phyloP scores from a whole-genome alignment of 2,888 invertebrate genomes.

The Sinohyriopsis cumingii region DNA sequence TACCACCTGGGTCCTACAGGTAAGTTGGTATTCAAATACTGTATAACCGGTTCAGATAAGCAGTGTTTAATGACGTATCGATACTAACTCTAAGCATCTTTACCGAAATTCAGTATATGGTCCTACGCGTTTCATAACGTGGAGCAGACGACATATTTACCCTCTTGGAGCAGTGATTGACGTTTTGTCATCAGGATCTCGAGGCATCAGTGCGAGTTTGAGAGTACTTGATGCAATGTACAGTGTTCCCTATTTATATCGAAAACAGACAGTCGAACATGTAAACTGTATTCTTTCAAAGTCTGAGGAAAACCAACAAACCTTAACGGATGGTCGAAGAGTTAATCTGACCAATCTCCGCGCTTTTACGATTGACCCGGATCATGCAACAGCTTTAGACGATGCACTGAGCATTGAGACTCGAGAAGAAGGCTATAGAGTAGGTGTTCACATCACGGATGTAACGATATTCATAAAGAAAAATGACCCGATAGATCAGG shows the following conservation, averaged over 20 bases:
- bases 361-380: conserved; percentile 41
- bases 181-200: conserved; percentile 6
- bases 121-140: conserved; percentile 14
- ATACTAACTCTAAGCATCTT: too few species aligned
- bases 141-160: conserved; percentile 17
- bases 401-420: conserved; percentile 38
- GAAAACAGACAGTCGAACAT: conserved; percentile 10
- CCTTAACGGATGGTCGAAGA: conserved; percentile 5
- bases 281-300: conserved; percentile 1
- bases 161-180: conserved; percentile 23
- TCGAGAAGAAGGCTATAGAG: conserved; percentile 14
- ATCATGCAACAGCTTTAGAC: conserved; percentile 32
- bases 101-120: too few species aligned
- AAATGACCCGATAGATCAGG: conserved; percentile 32
- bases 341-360: conserved; percentile 21
- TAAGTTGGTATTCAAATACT: too few species aligned
- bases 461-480: conserved; percentile 30
- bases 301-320: neutral
- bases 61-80: too few species aligned
- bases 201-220: conserved; percentile 6
- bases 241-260: conserved; percentile 23
- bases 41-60: too few species aligned
- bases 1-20: too few species aligned
- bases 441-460: conserved; percentile 47
- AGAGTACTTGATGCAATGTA: conserved; percentile 19